Evolutionary conservation across 2,113 vertebrate species (phyloP), one percentile per base, ranked within the genome.

Genomic region (Delphinus delphis): DNA sequence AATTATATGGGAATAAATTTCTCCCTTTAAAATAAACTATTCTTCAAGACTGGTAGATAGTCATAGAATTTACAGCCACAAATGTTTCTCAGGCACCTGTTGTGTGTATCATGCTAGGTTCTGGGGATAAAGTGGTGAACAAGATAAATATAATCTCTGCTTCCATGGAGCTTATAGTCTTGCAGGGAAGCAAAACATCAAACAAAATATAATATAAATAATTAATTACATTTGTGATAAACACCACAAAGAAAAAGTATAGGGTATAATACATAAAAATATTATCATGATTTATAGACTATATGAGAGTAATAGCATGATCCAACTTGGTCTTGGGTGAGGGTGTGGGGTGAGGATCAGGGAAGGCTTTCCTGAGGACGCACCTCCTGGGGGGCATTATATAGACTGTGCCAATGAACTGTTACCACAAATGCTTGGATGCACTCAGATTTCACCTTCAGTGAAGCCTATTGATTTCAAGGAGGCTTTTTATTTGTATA

Each of bases 371-470:
- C n/a, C 26, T 2, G 18, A 65, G 71, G 26, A 77, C 6, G 3
- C 31, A 0, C 5, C 55, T 23, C 5, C 2, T 2, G 36, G 17
- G 12, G 15, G 62, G 33, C 12, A 3, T 31, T 21, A 4, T 13
- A 11, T 6, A 36, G 18, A 60, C 10, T 18, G 0, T 25, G 17
- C 26, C 38, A 41, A 0, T 25, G 8, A 67, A 33, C 36, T 20
- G 15, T 60, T 25, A 12, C 1, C 21, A 6, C 0, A 26, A 55
- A 2, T 8, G 26, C 70, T 17, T 14, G 9, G 67, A 68, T 47
- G 47, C 1, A 5, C 33, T 62, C 18, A n/a, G 12, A 20, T 5
- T 65, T 53, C 53, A 26, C 38, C 28, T 31, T 71, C 60, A 25
- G 3, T 31, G 81, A 73, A 81, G 15, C 4, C 5, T 18, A 11